These are phyloP conservation scores for Mechanitis messenoides DNA, from an alignment of 2,888 invertebrate species.

Conservation along the genomic window DNA sequence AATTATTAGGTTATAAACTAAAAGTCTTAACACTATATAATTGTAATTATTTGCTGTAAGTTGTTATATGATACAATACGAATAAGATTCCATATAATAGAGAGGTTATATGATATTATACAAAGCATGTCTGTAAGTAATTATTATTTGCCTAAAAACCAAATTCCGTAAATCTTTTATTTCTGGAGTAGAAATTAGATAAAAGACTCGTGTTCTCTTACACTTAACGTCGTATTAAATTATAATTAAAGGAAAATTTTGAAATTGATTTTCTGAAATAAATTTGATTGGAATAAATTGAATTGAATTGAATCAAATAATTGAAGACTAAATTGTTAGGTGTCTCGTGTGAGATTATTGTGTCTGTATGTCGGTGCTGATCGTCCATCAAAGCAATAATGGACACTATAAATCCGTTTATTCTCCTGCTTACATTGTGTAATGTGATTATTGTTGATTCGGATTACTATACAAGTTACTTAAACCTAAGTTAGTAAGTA, in stretches of 20 bases:
- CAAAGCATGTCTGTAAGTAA: too few relatives aligned
- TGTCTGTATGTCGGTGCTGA: neutral
- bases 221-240: neutral
- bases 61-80: too few relatives aligned
- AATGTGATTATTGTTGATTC: neutral
- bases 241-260: neutral
- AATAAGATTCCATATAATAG: too few relatives aligned
- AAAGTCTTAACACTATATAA: too few relatives aligned
- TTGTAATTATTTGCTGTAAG: too few relatives aligned
- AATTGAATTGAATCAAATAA: too few relatives aligned
- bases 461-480: neutral
- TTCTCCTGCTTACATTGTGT: neutral
- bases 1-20: too few relatives aligned
- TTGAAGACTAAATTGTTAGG: neutral
- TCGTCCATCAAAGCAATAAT: neutral
- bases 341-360: neutral
- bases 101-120: too few relatives aligned
- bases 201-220: neutral
- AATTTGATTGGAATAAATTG: too few relatives aligned
- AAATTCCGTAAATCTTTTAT: neutral
- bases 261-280: conserved; percentile 1
- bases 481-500: too few relatives aligned
- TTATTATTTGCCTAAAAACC: too few relatives aligned
- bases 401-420: conserved; percentile 3
- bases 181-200: neutral